phyloP scores from a whole-genome alignment of 2,797 vertebrate species.

The Scolopax bukidnonensis region DNA sequence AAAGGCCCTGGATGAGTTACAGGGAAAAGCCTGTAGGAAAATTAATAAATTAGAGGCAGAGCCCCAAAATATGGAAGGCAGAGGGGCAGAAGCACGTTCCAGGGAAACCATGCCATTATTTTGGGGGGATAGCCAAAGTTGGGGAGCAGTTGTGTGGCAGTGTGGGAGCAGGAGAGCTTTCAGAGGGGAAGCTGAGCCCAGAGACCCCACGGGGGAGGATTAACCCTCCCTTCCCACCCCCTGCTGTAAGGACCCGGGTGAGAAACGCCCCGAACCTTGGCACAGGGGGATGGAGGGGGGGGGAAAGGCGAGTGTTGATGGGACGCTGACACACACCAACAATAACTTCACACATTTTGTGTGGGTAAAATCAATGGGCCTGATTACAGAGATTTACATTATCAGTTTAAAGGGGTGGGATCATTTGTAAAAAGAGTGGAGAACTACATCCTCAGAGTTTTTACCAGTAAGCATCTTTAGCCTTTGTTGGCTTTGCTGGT shows the following conservation, averaged over 20 bases:
- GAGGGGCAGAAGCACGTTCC: rapidly evolving
- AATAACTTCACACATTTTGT: background rate
- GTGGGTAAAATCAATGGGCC: background rate
- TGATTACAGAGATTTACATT: rapidly evolving
- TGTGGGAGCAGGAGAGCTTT: background rate
- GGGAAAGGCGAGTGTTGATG: background rate
- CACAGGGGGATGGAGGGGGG: background rate
- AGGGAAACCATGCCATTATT: background rate
- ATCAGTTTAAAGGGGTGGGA: background rate
- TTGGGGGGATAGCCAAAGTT: background rate
- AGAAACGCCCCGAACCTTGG: rapidly evolving
- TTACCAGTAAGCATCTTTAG: background rate
- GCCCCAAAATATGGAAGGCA: rapidly evolving
- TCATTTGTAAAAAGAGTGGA: too few species aligned
- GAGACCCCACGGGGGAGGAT: background rate
- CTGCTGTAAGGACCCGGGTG: rapidly evolving
- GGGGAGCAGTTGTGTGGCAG: too few species aligned
- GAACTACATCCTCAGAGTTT: rapidly evolving
- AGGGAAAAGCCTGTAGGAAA: background rate
- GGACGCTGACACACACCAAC: background rate
- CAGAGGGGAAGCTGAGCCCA: background rate
- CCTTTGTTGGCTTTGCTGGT: background rate
- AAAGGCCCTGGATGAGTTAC: too few species aligned
- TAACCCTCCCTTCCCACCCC: background rate
- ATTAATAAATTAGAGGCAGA: too few species aligned